Conservation (phyloP, 2,113 vertebrate genomes). For the Charadrius vociferus region DNA sequence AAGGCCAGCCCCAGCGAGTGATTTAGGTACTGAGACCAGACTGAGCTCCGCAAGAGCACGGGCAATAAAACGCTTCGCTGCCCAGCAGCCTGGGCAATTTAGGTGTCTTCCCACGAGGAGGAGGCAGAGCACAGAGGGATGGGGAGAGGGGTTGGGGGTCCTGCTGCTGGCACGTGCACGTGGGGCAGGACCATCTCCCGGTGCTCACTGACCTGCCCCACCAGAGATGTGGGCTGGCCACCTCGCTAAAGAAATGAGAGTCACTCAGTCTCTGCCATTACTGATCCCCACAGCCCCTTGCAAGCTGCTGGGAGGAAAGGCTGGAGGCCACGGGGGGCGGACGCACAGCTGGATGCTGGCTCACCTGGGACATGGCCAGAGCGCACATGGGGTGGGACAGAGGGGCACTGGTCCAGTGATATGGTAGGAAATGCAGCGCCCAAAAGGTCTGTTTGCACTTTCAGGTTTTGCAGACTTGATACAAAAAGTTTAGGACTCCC, state of each 20-base stretch:
- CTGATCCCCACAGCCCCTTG: neutral
- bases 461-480: neutral
- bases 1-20: conserved; percentile 38
- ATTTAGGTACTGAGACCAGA: conserved; percentile 68
- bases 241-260: neutral
- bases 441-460: neutral
- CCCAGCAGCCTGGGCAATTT: conserved; percentile 49
- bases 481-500: neutral
- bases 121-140: neutral
- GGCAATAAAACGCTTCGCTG: conserved; percentile 64
- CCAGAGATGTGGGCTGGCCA: neutral
- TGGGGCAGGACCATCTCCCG: neutral
- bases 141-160: neutral
- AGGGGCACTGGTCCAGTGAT: neutral
- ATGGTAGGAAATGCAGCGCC: neutral
- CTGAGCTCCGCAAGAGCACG: neutral
- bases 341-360: neutral
- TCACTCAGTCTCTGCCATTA: neutral
- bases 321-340: fast-evolving
- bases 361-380: neutral
- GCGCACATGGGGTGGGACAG: neutral
- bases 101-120: conserved; percentile 64
- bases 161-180: neutral
- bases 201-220: neutral
- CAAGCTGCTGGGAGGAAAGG: neutral